phyloP scores from a whole-genome alignment of 2,888 invertebrate species.

The Phrixothrix hirtus region DNA sequence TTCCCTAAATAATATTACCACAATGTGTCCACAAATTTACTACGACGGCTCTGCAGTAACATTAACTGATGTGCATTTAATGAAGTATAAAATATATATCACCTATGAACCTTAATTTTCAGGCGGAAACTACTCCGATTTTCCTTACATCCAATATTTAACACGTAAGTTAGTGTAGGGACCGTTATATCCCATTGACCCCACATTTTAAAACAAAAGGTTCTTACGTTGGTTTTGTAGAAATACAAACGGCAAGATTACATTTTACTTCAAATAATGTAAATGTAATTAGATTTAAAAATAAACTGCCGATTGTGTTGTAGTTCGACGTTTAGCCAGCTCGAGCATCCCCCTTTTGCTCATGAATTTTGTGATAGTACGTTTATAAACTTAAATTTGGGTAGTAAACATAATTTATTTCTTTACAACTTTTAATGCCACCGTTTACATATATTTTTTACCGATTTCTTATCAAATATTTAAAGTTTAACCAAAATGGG shows the following conservation, averaged over 20 bases:
- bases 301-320: conserved; percentile 20
- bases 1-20: conserved; percentile 8
- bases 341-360: conserved; percentile 19
- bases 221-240: conserved; percentile 14
- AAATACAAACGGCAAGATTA: conserved; percentile 5
- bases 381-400: neutral
- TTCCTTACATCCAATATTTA: conserved; percentile 66
- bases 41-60: conserved; percentile 29
- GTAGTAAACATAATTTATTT: too few relatives aligned
- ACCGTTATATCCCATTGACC: neutral
- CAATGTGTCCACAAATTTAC: conserved; percentile 24
- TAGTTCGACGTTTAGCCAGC: conserved; percentile 7
- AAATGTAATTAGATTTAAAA: conserved; percentile 21
- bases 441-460: too few relatives aligned
- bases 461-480: too few relatives aligned
- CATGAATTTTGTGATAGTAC: conserved; percentile 6
- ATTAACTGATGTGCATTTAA: neutral
- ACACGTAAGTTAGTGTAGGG: conserved; percentile 69
- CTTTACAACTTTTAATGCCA: too few relatives aligned
- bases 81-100: conserved; percentile 2
- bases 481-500: neutral
- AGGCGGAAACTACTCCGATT: conserved; percentile 68
- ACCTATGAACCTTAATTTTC: conserved; percentile 49
- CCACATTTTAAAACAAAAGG: neutral
- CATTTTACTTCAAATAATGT: conserved; percentile 12